Percentiles rank a stretch among this genome's conserved stretches.
Evolutionary conservation across 2,113 vertebrate species (phyloP).

Genomic region (Ceyx melanurus): DNA sequence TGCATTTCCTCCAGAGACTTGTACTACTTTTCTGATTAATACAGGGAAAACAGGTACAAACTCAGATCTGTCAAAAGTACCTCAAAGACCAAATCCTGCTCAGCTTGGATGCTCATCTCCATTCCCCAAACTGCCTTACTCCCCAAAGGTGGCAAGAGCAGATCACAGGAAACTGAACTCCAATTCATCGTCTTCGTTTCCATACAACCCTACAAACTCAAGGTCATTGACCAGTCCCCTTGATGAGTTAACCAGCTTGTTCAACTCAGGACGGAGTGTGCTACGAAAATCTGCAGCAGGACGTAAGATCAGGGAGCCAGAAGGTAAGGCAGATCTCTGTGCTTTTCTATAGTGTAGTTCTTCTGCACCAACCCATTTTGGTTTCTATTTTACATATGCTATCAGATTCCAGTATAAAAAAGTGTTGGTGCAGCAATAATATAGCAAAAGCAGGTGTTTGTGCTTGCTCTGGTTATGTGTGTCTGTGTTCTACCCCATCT

Average conservation of each 20-base stretch:
- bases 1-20: conserved; percentile 83
- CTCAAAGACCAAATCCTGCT: conserved; percentile 72
- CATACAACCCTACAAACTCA: conserved; percentile 85
- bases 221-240: conserved; percentile 90
- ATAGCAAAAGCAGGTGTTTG: not conserved
- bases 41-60: conserved; percentile 71
- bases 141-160: conserved; percentile 82
- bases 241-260: conserved; percentile 92
- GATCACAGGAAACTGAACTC: conserved; percentile 83
- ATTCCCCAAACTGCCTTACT: conserved; percentile 73
- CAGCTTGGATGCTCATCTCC: conserved; percentile 73
- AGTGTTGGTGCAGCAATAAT: not conserved
- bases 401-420: too few species aligned
- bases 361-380: not conserved
- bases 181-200: conserved; percentile 80
- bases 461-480: not conserved
- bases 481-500: not conserved
- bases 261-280: conserved; percentile 90
- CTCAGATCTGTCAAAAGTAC: conserved; percentile 76
- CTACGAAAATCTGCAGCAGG: conserved; percentile 89
- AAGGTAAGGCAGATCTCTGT: conserved; percentile 69
- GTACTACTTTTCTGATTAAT: conserved; percentile 71
- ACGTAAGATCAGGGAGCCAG: conserved; percentile 87
- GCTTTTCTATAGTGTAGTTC: not conserved
- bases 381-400: too few species aligned